Evolutionary conservation across 2,888 invertebrate species (phyloP), one percentile per base, ranked within the genome.

Genomic region (Helleia helle): DNA sequence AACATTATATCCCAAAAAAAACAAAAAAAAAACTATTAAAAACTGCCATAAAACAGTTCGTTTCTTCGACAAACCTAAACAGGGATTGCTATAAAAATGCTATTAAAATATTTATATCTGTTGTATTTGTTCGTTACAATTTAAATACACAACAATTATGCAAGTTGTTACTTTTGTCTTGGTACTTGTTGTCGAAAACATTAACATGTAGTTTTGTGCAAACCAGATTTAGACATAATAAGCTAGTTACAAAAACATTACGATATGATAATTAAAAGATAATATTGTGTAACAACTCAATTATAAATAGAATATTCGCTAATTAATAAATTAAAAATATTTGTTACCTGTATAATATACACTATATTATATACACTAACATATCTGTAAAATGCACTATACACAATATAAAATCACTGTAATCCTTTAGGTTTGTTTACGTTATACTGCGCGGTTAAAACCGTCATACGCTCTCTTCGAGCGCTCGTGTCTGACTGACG

Each of bases 351-450:
- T 7, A 22, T 22, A 6, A 22, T 22, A 22, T 18, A 18, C 5
- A 22, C 6, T 22, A 5, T 22, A 22, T 2, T 5, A 8, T 8
- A 7, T 8, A 3, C 22, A 22, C 22, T 40, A 27, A 41, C 37
- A 42, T 25, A 34, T 42, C 24, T 26, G 31, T 28, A 13, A 5
- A 34, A 27, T 25, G 26, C 31, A 41, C 41, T 39, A 26, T 13
- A 8, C 12, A 37, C 46, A 50, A 49, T 43, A 42, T 40, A 49
- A 47, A n/a, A n/a, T n/a, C 43, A 49, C 46, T 48, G 45, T 45
- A 42, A 43, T 47, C 41, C 47, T 31, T 44, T 52, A 40, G 49
- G 52, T 58, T 69, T 72, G 69, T 73, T 73, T 71, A 73, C 68
- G 56, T 65, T 56, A 41, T 50, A 60, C 58, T 58, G 46, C 17